phyloP scores from a whole-genome alignment of 2,113 vertebrate species.

The Campylorhamphus procurvoides region DNA sequence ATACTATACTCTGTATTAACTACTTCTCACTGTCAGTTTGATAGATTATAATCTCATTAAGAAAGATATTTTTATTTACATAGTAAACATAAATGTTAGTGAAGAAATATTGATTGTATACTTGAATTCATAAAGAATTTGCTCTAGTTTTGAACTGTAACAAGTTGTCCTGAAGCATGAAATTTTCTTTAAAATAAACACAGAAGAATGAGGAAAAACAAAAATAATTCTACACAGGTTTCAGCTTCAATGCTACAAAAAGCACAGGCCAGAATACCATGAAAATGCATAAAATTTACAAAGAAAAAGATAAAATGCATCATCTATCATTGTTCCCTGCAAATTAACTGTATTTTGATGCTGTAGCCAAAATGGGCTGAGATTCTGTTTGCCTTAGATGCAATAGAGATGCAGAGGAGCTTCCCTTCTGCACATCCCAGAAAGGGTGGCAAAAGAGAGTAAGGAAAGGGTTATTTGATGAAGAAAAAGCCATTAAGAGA shows the following conservation, averaged over 20 bases:
- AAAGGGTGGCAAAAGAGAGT: not conserved
- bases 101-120: not conserved
- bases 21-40: not conserved
- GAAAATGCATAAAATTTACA: not conserved
- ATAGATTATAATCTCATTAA: not conserved
- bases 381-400: not conserved
- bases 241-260: not conserved
- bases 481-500: not conserved
- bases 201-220: not conserved
- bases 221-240: not conserved
- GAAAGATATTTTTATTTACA: not conserved
- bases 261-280: not conserved
- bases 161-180: not conserved
- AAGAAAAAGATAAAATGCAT: not conserved
- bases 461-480: not conserved
- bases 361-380: not conserved
- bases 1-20: not conserved
- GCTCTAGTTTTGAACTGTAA: not conserved
- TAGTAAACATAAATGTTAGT: not conserved
- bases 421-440: not conserved
- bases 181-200: not conserved
- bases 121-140: not conserved
- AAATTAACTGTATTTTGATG: not conserved
- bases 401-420: not conserved
- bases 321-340: not conserved